These are phyloP conservation scores for Ypsolopha scabrella DNA, from an alignment of 2,888 invertebrate genomes.

Conservation along the genomic window DNA sequence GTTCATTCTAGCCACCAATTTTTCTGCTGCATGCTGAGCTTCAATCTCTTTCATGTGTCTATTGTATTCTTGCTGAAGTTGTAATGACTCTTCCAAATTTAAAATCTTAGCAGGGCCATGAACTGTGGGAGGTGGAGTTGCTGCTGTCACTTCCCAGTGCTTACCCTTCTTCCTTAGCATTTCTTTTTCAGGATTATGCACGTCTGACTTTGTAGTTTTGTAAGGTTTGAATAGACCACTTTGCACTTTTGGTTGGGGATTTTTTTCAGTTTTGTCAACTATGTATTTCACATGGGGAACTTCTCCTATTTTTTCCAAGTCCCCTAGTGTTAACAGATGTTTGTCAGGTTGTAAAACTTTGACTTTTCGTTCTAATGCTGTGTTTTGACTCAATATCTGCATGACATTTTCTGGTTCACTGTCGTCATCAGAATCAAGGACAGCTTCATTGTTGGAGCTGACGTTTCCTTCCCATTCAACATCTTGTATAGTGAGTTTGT, in stretches of 20 bases:
- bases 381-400: constrained; percentile 69
- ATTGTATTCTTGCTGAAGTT: constrained; percentile 64
- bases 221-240: constrained; percentile 67
- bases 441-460: constrained; percentile 25
- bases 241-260: constrained; percentile 24
- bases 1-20: constrained; percentile 47
- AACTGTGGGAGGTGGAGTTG: constrained; percentile 70
- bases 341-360: constrained; percentile 52
- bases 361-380: constrained; percentile 57
- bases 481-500: constrained; percentile 58
- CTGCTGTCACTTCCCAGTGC: constrained; percentile 74
- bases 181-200: constrained; percentile 68
- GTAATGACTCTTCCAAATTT: constrained; percentile 67
- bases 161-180: constrained; percentile 55
- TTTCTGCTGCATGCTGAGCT: constrained; percentile 68
- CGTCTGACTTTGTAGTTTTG: constrained; percentile 66
- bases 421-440: constrained; percentile 70
- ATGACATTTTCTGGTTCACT: constrained; percentile 71
- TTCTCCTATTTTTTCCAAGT: constrained; percentile 57
- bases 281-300: constrained; percentile 64
- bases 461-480: constrained; percentile 72
- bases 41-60: constrained; percentile 58
- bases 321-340: constrained; percentile 59
- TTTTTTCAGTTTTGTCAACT: constrained; percentile 60
- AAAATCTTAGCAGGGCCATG: constrained; percentile 66